Evolutionary conservation across 2,113 vertebrate genomes (phyloP), one percentile per base, ranked within the genome.

Genomic region (Cyprinodon tularosa): DNA sequence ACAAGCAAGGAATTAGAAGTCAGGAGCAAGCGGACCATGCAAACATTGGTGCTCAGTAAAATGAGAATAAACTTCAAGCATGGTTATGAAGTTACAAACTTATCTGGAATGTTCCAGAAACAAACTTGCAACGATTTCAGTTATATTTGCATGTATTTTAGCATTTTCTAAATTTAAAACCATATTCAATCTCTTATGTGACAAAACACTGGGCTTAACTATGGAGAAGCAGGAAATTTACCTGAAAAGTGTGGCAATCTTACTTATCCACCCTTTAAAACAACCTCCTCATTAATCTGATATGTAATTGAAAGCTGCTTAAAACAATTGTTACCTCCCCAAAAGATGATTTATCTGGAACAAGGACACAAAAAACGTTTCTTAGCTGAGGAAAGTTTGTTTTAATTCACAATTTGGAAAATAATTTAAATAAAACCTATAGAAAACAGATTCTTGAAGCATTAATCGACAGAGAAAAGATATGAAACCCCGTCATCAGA

Each of bases 391-490:
- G 78, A 76, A 86, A 84, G 44, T 83, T 77, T 81, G 62, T 87
- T 87, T 90, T 90, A 81, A 88, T 88, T 81, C 75, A 86, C 77
- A 87, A 77, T 85, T 29, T 13, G 53, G 77, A 88, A 76, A 69
- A 87, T 82, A 86, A 88, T 63, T 88, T 85, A 84, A 88, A 87
- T 84, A 87, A 82, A 90, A 72, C 75, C 68, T 78, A 72, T 88
- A 89, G 83, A 93, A 90, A 93, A 93, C 66, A 72, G 81, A 76
- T 80, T 76, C 15, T 48, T 66, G 82, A 87, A 81, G 74, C 80
- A 78, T 83, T 47, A 66, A 20, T 59, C 47, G 62, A 83, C 66
- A 72, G 37, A 74, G 62, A 63, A 13, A 40, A 59, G 36, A 6
- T 12, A 44, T 12, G 1, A 66, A 12, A 48, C 4, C 13, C 76